A percentile compares a stretch with the other conserved stretches of the same genome.
Conservation (phyloP, 2,113 vertebrate genomes). For the Peromyscus maniculatus region DNA sequence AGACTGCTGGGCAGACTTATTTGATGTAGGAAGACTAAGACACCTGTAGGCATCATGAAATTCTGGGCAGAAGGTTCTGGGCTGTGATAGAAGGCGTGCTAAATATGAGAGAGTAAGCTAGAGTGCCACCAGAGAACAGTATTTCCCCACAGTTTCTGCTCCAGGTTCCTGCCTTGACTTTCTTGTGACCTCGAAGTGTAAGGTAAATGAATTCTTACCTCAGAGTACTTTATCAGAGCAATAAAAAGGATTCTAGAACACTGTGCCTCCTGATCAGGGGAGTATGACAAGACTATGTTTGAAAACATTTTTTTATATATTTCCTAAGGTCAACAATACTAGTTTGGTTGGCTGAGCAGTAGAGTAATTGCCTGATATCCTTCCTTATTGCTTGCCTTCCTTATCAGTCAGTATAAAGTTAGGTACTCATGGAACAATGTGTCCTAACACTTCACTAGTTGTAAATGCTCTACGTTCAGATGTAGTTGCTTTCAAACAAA, state of each 20-base stretch:
- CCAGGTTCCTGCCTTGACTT: neutral
- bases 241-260: neutral
- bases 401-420: neutral
- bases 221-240: neutral
- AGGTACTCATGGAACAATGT: neutral
- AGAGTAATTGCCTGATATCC: neutral
- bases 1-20: neutral
- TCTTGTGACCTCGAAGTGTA: neutral
- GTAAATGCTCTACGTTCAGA: neutral
- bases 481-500: neutral
- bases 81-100: neutral
- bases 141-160: neutral
- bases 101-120: neutral
- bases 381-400: accelerated
- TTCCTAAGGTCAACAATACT: neutral
- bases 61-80: too few relatives aligned
- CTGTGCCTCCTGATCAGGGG: too few relatives aligned
- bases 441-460: neutral
- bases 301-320: neutral
- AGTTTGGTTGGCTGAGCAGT: neutral
- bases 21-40: neutral
- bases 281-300: neutral
- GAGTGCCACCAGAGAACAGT: accelerated
- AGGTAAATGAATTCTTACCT: neutral
- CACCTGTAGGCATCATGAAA: neutral